These are phyloP conservation scores for Oscheius myriophilus DNA, from an alignment of 2,888 invertebrate species.

Conservation along the genomic window DNA sequence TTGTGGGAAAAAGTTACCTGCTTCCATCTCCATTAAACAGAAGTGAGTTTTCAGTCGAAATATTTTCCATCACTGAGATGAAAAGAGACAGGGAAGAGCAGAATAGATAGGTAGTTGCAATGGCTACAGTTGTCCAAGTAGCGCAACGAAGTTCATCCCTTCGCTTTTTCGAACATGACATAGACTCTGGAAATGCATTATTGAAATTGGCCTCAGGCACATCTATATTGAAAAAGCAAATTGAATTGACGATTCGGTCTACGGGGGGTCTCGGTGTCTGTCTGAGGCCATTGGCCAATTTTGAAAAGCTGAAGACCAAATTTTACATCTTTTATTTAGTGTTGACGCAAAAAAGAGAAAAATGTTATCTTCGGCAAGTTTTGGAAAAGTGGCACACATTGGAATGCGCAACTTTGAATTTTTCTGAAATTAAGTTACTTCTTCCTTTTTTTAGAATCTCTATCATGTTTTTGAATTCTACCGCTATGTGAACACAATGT, in stretches of 20 bases:
- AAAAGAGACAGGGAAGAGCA: slow-evolving; percentile 64
- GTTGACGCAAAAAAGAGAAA: too few species aligned
- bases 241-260: too few species aligned
- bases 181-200: slow-evolving; percentile 48
- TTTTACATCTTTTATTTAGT: too few species aligned
- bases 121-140: slow-evolving; percentile 63
- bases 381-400: too few species aligned
- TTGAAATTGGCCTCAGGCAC: not conserved
- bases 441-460: not conserved
- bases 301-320: slow-evolving; percentile 3
- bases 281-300: not conserved
- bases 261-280: too few species aligned
- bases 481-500: not conserved
- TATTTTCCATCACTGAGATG: slow-evolving; percentile 60
- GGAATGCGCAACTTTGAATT: too few species aligned
- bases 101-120: slow-evolving; percentile 60
- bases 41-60: slow-evolving; percentile 53
- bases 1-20: slow-evolving; percentile 39
- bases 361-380: too few species aligned
- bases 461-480: slow-evolving; percentile 4
- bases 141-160: slow-evolving; percentile 59
- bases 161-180: slow-evolving; percentile 49
- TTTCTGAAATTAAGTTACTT: too few species aligned
- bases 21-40: slow-evolving; percentile 56
- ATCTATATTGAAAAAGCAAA: not conserved